A percentile compares a stretch with the other conserved stretches of the same genome.
phyloP scores from a whole-genome alignment of 2,797 vertebrate species.

The Alca torda region DNA sequence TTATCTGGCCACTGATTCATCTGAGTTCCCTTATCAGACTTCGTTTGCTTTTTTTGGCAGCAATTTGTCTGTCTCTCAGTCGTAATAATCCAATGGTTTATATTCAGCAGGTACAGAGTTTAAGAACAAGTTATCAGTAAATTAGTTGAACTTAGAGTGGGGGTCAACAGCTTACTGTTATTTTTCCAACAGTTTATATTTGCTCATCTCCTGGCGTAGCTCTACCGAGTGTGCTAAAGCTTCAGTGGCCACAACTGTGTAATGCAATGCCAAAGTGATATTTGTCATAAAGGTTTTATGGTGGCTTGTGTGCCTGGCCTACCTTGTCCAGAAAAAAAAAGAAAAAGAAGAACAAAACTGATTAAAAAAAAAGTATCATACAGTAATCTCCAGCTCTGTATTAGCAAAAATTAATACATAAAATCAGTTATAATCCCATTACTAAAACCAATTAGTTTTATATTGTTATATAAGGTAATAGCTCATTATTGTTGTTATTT shows the following conservation, averaged over 20 bases:
- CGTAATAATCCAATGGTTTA: background rate
- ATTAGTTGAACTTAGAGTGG: background rate
- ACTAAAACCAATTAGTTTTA: background rate
- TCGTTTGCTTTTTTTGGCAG: background rate
- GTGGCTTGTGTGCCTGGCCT: background rate
- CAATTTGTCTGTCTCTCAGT: background rate
- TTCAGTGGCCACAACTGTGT: background rate
- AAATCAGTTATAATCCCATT: background rate
- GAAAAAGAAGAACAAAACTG: background rate
- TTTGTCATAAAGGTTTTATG: background rate
- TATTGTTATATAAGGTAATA: background rate
- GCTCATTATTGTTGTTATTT: background rate
- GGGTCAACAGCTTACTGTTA: background rate
- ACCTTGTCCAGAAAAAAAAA: background rate
- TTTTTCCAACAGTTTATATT: background rate
- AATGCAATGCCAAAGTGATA: background rate
- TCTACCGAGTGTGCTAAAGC: background rate
- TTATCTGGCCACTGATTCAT: background rate
- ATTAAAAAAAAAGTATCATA: background rate
- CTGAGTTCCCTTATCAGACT: background rate
- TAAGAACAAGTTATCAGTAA: slow-evolving; percentile 26
- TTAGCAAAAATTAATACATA: background rate
- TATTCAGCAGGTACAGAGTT: background rate
- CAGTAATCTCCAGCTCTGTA: background rate
- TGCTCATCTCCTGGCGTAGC: background rate